Conservation (phyloP, 2,888 invertebrate genomes). For the Drosophila neonasuta region DNA sequence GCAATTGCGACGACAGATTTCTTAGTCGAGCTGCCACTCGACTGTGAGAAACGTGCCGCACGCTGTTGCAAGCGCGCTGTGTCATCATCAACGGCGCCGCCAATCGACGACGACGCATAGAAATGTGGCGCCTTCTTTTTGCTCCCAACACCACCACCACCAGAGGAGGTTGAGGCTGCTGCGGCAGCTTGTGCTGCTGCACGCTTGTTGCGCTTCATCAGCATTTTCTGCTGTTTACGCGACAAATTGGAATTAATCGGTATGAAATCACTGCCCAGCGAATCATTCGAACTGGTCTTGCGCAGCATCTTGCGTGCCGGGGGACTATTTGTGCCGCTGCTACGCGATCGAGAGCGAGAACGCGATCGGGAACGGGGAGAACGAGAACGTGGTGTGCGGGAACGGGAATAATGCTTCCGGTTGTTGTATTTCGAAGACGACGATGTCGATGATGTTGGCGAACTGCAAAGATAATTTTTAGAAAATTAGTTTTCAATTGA, state of each 20-base stretch:
- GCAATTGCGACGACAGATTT: constrained; percentile 79
- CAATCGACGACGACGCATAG: constrained; percentile 86
- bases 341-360: constrained; percentile 82
- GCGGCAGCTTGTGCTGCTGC: constrained; percentile 62
- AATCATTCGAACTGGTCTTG: constrained; percentile 81
- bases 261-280: constrained; percentile 78
- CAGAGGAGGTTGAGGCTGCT: constrained; percentile 30
- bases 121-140: constrained; percentile 85
- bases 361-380: constrained; percentile 73
- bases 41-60: constrained; percentile 90
- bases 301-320: constrained; percentile 63
- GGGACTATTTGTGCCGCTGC: constrained; percentile 49
- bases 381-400: constrained; percentile 63
- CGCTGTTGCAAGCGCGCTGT: constrained; percentile 92
- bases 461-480: constrained; percentile 57
- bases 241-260: constrained; percentile 73
- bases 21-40: constrained; percentile 65
- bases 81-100: constrained; percentile 87
- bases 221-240: constrained; percentile 81
- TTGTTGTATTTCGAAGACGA: constrained; percentile 68
- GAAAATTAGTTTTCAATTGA: not conserved
- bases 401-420: constrained; percentile 68
- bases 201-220: constrained; percentile 80
- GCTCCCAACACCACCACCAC: constrained; percentile 25
- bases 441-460: constrained; percentile 65